phyloP scores from a whole-genome alignment of 1,140 invertebrate genomes.

The Drosophila paulistorum region DNA sequence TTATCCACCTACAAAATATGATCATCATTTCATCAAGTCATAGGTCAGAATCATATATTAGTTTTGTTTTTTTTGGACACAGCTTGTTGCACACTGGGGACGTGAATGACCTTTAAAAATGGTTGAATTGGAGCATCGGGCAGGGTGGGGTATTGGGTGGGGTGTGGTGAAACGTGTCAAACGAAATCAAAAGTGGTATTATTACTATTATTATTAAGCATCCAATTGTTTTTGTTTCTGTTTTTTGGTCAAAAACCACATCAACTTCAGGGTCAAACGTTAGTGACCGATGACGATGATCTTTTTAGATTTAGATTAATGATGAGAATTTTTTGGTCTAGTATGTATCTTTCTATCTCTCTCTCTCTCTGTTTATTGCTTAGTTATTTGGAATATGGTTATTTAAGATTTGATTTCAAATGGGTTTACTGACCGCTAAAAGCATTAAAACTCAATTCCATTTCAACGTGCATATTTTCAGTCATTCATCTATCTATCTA shows the following conservation, averaged over 20 bases:
- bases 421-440: slow-evolving; percentile 68
- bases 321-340: slow-evolving; percentile 34
- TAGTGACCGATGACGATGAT: slow-evolving; percentile 56
- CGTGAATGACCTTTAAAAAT: slow-evolving; percentile 74
- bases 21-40: slow-evolving; percentile 34
- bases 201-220: slow-evolving; percentile 42
- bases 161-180: slow-evolving; percentile 38
- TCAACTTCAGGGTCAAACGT: slow-evolving; percentile 68
- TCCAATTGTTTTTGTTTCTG: slow-evolving; percentile 35
- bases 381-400: slow-evolving; percentile 58
- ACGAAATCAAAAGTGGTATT: slow-evolving; percentile 61
- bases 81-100: slow-evolving; percentile 60
- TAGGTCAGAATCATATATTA: not conserved
- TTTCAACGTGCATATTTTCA: slow-evolving; percentile 2
- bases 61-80: slow-evolving; percentile 44
- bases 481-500: not conserved
- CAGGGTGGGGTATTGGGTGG: slow-evolving; percentile 4
- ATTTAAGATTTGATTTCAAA: slow-evolving; percentile 33
- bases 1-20: not conserved
- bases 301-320: slow-evolving; percentile 46
- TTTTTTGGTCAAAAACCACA: slow-evolving; percentile 46
- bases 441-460: slow-evolving; percentile 18
- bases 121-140: slow-evolving; percentile 2
- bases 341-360: slow-evolving; percentile 10
- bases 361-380: slow-evolving; percentile 11